Evolutionary conservation across 2,888 invertebrate species (phyloP), one percentile per base, ranked within the genome.

Genomic region (Leptinotarsa haldemani): DNA sequence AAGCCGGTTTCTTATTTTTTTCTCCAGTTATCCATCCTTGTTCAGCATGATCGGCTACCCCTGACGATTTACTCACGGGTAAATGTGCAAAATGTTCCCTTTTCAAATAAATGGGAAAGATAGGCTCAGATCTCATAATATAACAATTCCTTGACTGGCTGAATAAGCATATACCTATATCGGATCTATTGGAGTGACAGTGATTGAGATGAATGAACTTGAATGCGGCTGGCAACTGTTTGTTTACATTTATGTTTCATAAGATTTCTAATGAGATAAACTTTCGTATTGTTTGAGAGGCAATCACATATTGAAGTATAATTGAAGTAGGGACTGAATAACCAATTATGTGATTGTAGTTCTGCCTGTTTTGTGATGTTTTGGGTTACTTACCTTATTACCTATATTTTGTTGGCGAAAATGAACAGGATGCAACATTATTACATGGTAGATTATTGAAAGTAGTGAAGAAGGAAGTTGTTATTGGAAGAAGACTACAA

Each of bases 1-100:
- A 69, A 79, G 78, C 79, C 79, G 78, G 78, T 78, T 77, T 78
- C 75, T 63, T 69, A 75, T 70, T 76, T 78, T 30, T 79, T 77
- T 67, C 69, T 65, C 70, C n/a, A 63, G 25, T 65, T 70, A 18
- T 75, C 75, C 53, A 56, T 75, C 75, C 61, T 68, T 67, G 69
- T 73, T 69, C 30, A 58, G 30, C 61, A 1, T 61, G 46, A 61
- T 47, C 46, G 46, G 53, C 72, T 40, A 67, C 61, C 68, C 70
- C 63, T 63, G 70, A 40, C 50, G 15, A 30, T 46, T 64, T 13
- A 61, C n/a, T 20, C 61, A 61, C 30, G n/a, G 40, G 15, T 9
- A 61, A 61, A 61, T n/a, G 30, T 7, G 61, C 61, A 40, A 56
- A 61, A 61, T 61, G 9, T 61, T 61, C 5, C 61, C 40, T 53